These are phyloP conservation scores for Mycetomoellerius zeteki DNA, from an alignment of 1,140 invertebrate species.

Conservation along the genomic window DNA sequence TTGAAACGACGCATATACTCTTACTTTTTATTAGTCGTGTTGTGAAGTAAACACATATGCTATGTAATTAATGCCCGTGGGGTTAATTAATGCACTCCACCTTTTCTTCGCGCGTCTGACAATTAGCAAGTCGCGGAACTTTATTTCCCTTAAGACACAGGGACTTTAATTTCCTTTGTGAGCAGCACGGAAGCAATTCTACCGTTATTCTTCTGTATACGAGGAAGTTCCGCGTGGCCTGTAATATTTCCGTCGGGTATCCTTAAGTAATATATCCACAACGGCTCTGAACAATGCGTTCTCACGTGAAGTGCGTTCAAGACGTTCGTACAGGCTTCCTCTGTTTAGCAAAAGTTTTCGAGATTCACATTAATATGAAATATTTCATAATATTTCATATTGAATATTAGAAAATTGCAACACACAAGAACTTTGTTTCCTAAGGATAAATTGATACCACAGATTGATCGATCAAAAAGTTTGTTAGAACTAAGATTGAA, in stretches of 20 bases:
- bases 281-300: constrained; percentile 46
- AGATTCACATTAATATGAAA: neutral
- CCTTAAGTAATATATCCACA: constrained; percentile 52
- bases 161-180: constrained; percentile 43
- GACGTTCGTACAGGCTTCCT: neutral
- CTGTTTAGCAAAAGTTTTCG: neutral
- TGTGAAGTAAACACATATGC: neutral
- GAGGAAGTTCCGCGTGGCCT: constrained; percentile 50
- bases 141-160: neutral
- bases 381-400: neutral
- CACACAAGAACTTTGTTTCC: neutral
- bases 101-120: constrained; percentile 5
- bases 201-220: constrained; percentile 32
- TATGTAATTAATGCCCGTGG: constrained; percentile 19
- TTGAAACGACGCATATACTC: neutral
- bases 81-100: constrained; percentile 45
- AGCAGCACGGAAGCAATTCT: constrained; percentile 34
- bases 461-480: neutral
- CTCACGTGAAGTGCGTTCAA: constrained; percentile 35
- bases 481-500: neutral
- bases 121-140: constrained; percentile 47
- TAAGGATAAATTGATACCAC: neutral
- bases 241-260: constrained; percentile 50
- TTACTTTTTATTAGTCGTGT: neutral
- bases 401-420: neutral